phyloP scores from a whole-genome alignment of 1,140 invertebrate species.

The Brevipalpus yothersi region DNA sequence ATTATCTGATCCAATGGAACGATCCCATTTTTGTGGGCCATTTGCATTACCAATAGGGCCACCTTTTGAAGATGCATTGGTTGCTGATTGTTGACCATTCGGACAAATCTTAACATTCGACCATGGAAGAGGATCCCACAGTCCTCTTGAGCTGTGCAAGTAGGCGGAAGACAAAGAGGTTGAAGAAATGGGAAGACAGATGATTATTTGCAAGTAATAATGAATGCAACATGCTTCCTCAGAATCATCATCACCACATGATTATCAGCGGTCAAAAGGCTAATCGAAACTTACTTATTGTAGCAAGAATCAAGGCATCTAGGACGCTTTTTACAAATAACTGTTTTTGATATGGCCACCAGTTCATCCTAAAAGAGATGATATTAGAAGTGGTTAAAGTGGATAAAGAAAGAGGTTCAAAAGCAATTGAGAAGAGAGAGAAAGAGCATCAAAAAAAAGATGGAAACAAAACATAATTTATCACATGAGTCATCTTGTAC shows the following conservation, averaged over 20 bases:
- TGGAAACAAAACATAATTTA: not conserved
- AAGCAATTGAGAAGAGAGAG: not conserved
- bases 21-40: too few relatives aligned
- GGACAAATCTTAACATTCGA: constrained; percentile 27
- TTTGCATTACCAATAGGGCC: not conserved
- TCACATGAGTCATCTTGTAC: not conserved
- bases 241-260: not conserved
- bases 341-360: constrained; percentile 28
- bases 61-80: constrained; percentile 12
- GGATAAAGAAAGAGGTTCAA: not conserved
- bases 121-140: constrained; percentile 36
- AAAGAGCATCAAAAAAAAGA: not conserved
- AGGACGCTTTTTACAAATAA: constrained; percentile 29
- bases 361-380: constrained; percentile 27
- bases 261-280: not conserved
- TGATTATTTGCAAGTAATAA: not conserved
- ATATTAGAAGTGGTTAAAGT: too few relatives aligned
- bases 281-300: constrained; percentile 25
- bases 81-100: constrained; percentile 24
- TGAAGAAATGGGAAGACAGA: not conserved
- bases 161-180: not conserved
- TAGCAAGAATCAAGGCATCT: constrained; percentile 29
- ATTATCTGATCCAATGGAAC: constrained; percentile 7
- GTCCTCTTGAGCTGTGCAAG: constrained; percentile 17
- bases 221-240: not conserved